A percentile compares a stretch with the other conserved stretches of the same genome.
These are phyloP conservation scores for Morelia viridis DNA, from an alignment of 2,797 vertebrate species.

Conservation along the genomic window DNA sequence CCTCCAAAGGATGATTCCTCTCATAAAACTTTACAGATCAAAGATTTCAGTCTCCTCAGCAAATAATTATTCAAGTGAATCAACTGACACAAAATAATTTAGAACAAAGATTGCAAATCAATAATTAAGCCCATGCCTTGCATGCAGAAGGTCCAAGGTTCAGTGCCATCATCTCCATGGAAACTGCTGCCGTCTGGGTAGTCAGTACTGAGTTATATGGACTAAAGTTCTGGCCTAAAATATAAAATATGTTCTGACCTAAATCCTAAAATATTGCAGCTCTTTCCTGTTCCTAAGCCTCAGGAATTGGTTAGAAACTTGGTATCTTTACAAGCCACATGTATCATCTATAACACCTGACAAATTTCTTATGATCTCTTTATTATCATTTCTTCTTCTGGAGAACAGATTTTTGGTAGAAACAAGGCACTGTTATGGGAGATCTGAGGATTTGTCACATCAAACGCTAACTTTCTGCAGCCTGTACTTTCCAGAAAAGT, in stretches of 20 bases:
- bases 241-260: not conserved
- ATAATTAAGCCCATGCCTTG: not conserved
- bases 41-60: not conserved
- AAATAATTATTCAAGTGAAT: not conserved
- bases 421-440: not conserved
- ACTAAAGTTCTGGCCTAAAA: not conserved
- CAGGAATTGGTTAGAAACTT: not conserved
- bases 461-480: constrained; percentile 4
- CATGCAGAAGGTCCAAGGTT: not conserved
- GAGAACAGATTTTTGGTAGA: not conserved
- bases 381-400: not conserved
- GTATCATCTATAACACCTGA: not conserved
- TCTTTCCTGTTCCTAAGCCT: not conserved
- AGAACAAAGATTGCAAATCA: not conserved
- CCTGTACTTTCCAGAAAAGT: not conserved
- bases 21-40: not conserved
- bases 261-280: not conserved
- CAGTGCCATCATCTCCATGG: not conserved
- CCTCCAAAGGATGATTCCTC: no score
- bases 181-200: not conserved
- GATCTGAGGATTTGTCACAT: not conserved
- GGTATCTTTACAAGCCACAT: not conserved
- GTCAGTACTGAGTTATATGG: not conserved
- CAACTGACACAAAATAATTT: not conserved
- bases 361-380: not conserved